Evolutionary conservation across 2,888 invertebrate genomes (phyloP), one percentile per base, ranked within the genome.

Genomic region (Drosophila rellima): DNA sequence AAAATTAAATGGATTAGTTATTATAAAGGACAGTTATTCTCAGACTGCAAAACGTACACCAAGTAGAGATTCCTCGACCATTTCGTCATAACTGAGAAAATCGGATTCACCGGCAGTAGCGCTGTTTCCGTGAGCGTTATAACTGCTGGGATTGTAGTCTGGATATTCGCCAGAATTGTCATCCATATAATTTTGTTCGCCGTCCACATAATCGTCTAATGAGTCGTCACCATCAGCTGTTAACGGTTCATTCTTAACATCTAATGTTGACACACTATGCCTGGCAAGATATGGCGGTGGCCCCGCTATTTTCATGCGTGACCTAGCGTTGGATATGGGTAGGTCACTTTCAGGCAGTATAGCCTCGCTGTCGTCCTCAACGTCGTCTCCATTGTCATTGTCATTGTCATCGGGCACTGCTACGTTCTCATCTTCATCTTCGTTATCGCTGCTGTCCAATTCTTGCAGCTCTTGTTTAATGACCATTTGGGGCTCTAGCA

Each of bases 61-160:
- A 42, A 91, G 70, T 18, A 91, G 67, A 0, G 91, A 89, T 62
- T 91, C 91, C 63, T 91, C 91, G 4, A 91, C 91, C 79, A 91
- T 84, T 61, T 91, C 91, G 45, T 91, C 91, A 55, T 91, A 91
- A 60, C 90, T 91, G 5, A 80, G 78, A 15, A 83, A 83, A 20
- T 82, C 77, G 0, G 85, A 79, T 23, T 86, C 90, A 3, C 75
- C 74, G 7, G 50, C 68, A 4, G 63, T 29, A 13, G 67, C 69
- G 40, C 51, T 72, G 48, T 48, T 78, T 7, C 72, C 71, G 7
- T 59, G 78, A 2, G 57, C 40, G 45, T 74, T 74, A 31, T 74
- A 69, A 18, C 60, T 69, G 37, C 70, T 74, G 37, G 63, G 71
- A 33, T 59, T 61, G 8, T 81, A 88, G 20, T 88, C 83, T 20